phyloP scores from a whole-genome alignment of 2,888 invertebrate species.

The Camptogramma bilineatum region DNA sequence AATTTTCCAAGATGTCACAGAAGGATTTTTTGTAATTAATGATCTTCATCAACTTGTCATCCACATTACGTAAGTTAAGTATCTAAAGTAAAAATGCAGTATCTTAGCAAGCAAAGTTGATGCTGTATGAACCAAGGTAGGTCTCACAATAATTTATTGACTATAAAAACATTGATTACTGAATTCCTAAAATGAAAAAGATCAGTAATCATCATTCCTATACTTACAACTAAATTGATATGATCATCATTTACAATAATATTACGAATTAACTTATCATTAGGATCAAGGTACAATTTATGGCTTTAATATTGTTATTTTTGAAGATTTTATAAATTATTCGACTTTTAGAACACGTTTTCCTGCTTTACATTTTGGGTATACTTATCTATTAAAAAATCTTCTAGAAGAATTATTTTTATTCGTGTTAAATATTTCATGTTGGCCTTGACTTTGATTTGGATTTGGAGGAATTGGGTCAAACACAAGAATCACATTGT shows the following conservation, averaged over 20 bases:
- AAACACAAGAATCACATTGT: slow-evolving; percentile 1
- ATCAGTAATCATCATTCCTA: no score
- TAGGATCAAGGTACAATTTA: background rate
- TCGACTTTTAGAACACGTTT: background rate
- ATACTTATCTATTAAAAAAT: background rate
- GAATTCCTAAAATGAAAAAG: no score
- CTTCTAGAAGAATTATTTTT: background rate
- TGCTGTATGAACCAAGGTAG: no score
- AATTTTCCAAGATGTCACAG: no score
- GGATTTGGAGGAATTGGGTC: background rate
- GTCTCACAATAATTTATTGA: no score
- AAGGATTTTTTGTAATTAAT: no score
- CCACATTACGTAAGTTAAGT: no score
- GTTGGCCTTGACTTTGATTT: slow-evolving; percentile 1
- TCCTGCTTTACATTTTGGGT: background rate
- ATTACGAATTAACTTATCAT: background rate
- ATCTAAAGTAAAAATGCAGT: no score
- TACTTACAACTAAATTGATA: no score
- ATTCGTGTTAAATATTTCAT: background rate
- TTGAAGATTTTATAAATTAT: background rate
- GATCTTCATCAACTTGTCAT: no score
- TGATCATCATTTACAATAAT: background rate
- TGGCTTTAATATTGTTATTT: background rate
- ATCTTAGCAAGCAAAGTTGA: no score
- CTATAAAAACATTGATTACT: no score